A percentile compares a stretch with the other conserved stretches of the same genome.
phyloP scores from a whole-genome alignment of 2,113 vertebrate species.

The Spea bombifrons region DNA sequence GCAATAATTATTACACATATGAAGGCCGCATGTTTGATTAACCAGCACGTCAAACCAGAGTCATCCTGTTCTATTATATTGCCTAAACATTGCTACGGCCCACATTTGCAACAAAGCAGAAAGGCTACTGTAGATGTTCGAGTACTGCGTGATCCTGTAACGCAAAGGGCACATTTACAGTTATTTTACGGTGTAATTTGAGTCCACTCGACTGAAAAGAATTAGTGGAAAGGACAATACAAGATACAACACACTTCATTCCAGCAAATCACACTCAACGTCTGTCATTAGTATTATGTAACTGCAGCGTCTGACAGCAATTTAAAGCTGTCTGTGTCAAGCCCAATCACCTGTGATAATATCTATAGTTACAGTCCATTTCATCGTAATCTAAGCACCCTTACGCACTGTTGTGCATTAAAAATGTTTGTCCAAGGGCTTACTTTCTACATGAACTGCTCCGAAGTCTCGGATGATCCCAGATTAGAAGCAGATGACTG shows the following conservation, averaged over 20 bases:
- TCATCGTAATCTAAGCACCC: slow-evolving; percentile 31
- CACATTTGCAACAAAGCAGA: too few relatives aligned
- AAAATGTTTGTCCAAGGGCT: slow-evolving; percentile 18
- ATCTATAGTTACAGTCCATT: slow-evolving; percentile 41
- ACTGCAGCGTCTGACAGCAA: slow-evolving; percentile 23
- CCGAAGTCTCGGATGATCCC: neutral
- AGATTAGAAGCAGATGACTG: neutral
- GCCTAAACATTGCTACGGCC: too few relatives aligned
- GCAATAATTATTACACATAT: too few relatives aligned
- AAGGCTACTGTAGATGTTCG: too few relatives aligned
- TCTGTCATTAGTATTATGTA: slow-evolving; percentile 27
- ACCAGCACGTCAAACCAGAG: too few relatives aligned
- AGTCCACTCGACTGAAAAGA: too few relatives aligned
- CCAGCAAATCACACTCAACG: slow-evolving; percentile 34
- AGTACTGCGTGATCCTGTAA: too few relatives aligned
- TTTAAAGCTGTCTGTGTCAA: slow-evolving; percentile 30
- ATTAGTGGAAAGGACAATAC: neutral
- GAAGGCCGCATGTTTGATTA: too few relatives aligned
- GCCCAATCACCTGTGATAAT: slow-evolving; percentile 25
- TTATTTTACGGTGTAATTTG: too few relatives aligned
- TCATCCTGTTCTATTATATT: too few relatives aligned
- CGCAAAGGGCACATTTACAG: too few relatives aligned
- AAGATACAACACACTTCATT: slow-evolving; percentile 13
- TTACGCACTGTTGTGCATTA: slow-evolving; percentile 23
- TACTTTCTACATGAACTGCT: neutral